A percentile compares a stretch with the other conserved stretches of the same genome.
phyloP scores from a whole-genome alignment of 30 jellyfish, hydroid and myxozoan species.

The Sanderia malayensis region DNA sequence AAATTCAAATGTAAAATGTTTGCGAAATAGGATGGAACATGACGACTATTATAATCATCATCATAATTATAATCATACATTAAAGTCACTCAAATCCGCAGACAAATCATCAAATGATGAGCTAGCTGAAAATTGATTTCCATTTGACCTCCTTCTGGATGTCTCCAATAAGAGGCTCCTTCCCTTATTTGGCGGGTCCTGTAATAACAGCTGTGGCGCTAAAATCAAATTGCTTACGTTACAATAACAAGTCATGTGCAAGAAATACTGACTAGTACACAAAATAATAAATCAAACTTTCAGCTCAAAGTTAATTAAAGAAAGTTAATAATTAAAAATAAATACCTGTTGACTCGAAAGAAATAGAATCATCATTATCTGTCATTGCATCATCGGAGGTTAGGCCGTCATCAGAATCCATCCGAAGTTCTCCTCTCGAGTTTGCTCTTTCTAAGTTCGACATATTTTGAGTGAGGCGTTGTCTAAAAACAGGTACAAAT shows the following conservation, averaged over 20 bases:
- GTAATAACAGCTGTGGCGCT: not conserved
- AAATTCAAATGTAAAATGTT: no score
- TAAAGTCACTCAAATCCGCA: not conserved
- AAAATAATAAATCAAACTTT: no score
- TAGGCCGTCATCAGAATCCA: constrained; percentile 71
- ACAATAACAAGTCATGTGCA: no score
- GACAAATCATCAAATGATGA: not conserved
- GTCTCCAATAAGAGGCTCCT: not conserved
- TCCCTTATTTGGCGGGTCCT: not conserved
- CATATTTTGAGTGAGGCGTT: constrained; percentile 63
- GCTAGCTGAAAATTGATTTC: not conserved
- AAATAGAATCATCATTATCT: constrained; percentile 47
- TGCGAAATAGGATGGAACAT: no score
- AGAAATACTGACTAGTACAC: no score
- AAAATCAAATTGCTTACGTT: no score
- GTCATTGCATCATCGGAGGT: constrained; percentile 68
- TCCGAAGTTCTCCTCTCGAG: constrained; percentile 46
- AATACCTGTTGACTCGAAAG: constrained; percentile 43
- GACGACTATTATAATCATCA: no score
- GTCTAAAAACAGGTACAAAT: no score
- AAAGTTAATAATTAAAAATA: no score
- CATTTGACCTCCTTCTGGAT: not conserved
- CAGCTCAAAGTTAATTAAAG: no score
- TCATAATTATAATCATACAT: no score
- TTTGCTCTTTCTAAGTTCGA: constrained; percentile 67